Base-by-base conservation (phyloP, 2,888 invertebrate species). In the Cantharis nigra region DNA sequence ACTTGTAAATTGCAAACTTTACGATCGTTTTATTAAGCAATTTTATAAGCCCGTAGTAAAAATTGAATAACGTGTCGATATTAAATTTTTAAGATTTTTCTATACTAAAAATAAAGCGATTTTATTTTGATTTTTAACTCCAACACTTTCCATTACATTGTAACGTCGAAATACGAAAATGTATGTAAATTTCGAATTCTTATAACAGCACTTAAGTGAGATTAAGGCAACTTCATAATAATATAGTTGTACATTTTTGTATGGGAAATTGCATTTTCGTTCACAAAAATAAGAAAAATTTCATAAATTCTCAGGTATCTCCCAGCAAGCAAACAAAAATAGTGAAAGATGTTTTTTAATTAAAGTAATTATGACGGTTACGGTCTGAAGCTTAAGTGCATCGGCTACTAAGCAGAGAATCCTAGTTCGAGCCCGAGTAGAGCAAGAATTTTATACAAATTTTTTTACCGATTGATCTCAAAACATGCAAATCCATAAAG, bases 1-100 rank as follows among this genome's bases (percentile, higher is more conserved):
- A 67, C 28, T 69, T 30, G 69, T 30, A 69, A 69, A 69, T 33
- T 69, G 69, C 33, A 67, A 67, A 67, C 23, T 67, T 67, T 67
- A 67, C 65, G 65, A 26, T 67, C 23, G 20, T 67, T 67, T 67
- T 67, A 67, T 67, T 67, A 67, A 67, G 26, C 23, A 26, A 20
- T 23, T 67, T 67, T 67, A 67, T 67, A 67, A n/a, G 20, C 65
- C 65, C n/a, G 20, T 67, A 67, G 49, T 49, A 49, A 49, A 49
- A 49, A 23, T 23, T 67, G 65, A 23, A 67, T 14, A 23, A 67
- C 23, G 16, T 26, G 65, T 67, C 65, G 65, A 67, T 67, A 67
- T 67, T 67, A 67, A 20, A 67, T 67, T 67, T 67, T 67, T 67
- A 67, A 67, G 65, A 23, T 67, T 26, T 67, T 67, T 67, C 65